phyloP scores from a whole-genome alignment of 2,888 invertebrate genomes.

The Dendrolimus houi region DNA sequence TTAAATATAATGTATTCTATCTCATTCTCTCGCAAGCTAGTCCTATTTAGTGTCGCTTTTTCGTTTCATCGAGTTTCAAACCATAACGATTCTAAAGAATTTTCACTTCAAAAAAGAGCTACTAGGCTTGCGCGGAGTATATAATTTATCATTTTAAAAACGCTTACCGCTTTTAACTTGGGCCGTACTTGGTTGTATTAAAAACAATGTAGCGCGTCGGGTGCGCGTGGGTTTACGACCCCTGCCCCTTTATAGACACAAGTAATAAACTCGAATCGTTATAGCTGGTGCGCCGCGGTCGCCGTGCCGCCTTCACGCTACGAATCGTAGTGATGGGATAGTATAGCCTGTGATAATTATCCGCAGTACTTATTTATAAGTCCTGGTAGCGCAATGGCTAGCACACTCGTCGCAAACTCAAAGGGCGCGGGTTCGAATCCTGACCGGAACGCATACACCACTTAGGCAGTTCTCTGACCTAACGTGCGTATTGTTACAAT shows the following conservation, averaged over 20 bases:
- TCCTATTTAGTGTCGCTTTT: too few relatives aligned
- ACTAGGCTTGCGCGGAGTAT: too few relatives aligned
- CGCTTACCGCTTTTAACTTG: constrained; percentile 12
- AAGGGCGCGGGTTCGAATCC: too few relatives aligned
- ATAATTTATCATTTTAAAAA: too few relatives aligned
- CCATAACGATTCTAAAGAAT: too few relatives aligned
- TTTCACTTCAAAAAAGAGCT: too few relatives aligned
- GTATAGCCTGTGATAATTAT: background rate
- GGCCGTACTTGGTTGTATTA: constrained; percentile 25
- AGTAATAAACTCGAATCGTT: constrained; percentile 65
- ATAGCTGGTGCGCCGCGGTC: constrained; percentile 26
- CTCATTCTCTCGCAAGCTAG: too few relatives aligned
- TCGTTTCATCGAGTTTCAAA: too few relatives aligned
- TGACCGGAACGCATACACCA: background rate
- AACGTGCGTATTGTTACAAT: background rate
- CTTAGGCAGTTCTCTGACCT: background rate
- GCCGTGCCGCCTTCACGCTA: background rate
- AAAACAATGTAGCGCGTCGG: constrained; percentile 48
- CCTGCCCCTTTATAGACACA: constrained; percentile 60
- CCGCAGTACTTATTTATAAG: too few relatives aligned
- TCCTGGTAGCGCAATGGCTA: too few relatives aligned
- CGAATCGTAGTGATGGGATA: background rate
- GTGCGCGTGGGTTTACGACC: constrained; percentile 42
- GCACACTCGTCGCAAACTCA: too few relatives aligned
- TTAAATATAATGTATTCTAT: too few relatives aligned